These are phyloP conservation scores for Drosophila guanche DNA, from an alignment of 1,140 invertebrate species.

Conservation along the genomic window DNA sequence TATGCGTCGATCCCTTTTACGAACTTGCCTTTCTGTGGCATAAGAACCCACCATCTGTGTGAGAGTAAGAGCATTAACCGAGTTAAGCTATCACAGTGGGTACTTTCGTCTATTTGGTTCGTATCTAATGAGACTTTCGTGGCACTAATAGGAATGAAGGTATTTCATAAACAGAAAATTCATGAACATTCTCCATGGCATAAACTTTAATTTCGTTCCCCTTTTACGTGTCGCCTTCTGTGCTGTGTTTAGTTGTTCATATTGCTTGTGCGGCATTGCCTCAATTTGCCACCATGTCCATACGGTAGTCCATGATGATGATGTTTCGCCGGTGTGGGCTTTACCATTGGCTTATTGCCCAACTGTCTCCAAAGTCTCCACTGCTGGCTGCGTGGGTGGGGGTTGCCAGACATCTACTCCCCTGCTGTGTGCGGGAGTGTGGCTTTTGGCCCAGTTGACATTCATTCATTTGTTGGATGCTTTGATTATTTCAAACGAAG, in stretches of 20 bases:
- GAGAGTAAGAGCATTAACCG: conserved; percentile 36
- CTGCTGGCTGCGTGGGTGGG: background rate
- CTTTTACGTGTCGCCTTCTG: conserved; percentile 4
- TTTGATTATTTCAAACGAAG: conserved; percentile 74
- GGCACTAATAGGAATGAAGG: conserved; percentile 31
- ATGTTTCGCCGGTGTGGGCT: conserved; percentile 19
- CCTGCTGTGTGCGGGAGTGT: conserved; percentile 12
- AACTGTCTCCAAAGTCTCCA: background rate
- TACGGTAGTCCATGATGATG: conserved; percentile 7
- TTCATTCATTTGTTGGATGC: conserved; percentile 65
- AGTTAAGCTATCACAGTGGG: conserved; percentile 44
- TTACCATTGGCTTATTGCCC: conserved; percentile 34
- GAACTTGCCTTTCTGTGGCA: conserved; percentile 50
- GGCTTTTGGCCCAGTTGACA: conserved; percentile 67
- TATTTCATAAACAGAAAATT: conserved; percentile 13
- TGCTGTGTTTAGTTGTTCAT: conserved; percentile 39
- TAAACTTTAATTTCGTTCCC: conserved; percentile 35
- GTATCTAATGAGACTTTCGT: conserved; percentile 36
- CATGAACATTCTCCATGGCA: conserved; percentile 23
- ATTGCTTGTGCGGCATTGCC: conserved; percentile 37
- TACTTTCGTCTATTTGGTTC: conserved; percentile 25
- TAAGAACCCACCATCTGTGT: conserved; percentile 38
- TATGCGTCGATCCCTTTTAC: conserved; percentile 49
- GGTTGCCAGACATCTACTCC: background rate
- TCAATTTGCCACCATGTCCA: conserved; percentile 44